Conservation (phyloP, 2,113 vertebrate genomes). For the Empidonax alnorum region DNA sequence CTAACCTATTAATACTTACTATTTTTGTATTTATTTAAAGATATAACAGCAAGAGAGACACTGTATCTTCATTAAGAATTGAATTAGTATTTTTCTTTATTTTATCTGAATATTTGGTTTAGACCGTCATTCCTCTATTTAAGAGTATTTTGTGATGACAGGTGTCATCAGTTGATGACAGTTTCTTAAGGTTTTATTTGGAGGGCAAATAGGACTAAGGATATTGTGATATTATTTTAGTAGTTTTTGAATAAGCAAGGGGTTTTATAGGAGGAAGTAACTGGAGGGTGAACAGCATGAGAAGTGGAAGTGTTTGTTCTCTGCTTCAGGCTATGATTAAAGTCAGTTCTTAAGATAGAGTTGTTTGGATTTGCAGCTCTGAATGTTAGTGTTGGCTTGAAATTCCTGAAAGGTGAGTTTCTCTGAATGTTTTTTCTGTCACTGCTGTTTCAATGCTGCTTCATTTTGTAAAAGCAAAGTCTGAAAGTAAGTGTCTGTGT, state of each 20-base stretch:
- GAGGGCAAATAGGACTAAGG: neutral
- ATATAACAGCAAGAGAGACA: neutral
- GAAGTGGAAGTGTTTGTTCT: neutral
- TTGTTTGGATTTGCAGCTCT: neutral
- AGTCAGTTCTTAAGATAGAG: neutral
- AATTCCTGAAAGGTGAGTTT: neutral
- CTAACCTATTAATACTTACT: neutral
- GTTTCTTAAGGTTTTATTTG: neutral
- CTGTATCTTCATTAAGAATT: neutral
- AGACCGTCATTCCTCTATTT: neutral
- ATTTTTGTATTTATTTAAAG: neutral
- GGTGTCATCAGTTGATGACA: neutral
- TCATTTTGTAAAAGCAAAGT: neutral
- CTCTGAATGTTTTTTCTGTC: neutral
- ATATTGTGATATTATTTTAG: neutral
- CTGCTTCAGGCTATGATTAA: constrained; percentile 1
- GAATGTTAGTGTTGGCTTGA: neutral
- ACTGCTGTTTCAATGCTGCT: neutral
- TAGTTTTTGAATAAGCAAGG: neutral
- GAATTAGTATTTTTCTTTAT: neutral
- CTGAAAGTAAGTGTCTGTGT: neutral
- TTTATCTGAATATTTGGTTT: neutral
- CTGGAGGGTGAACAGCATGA: neutral
- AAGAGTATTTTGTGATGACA: neutral
- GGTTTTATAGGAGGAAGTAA: neutral